phyloP scores from a whole-genome alignment of 2,888 invertebrate genomes.

The Lasioglossum malachurum region DNA sequence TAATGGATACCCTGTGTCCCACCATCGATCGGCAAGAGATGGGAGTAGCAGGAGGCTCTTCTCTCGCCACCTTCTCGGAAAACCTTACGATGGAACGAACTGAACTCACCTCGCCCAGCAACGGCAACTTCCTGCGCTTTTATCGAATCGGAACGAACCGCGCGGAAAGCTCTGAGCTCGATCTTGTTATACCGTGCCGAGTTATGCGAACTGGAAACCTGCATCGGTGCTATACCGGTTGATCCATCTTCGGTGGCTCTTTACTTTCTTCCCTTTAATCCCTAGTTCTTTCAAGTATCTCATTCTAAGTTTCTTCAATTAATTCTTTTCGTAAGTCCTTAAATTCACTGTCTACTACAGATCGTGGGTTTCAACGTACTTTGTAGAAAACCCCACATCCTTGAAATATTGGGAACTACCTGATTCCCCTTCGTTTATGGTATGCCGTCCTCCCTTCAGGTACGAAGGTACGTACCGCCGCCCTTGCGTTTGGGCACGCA shows the following conservation, averaged over 20 bases:
- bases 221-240: conserved; percentile 9
- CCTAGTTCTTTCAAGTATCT: not conserved
- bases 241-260: not conserved
- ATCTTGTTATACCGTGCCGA: conserved; percentile 42
- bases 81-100: conserved; percentile 16
- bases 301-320: not conserved
- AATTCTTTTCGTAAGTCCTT: no score
- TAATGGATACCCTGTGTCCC: conserved; percentile 23
- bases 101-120: not conserved
- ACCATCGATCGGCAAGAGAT: conserved; percentile 55
- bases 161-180: conserved; percentile 42
- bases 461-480: no score
- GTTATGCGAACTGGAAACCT: conserved; percentile 51
- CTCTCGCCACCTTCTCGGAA: conserved; percentile 31
- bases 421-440: no score
- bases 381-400: no score
- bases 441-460: no score
- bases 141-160: conserved; percentile 50
- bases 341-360: no score
- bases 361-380: no score
- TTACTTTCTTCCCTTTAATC: not conserved
- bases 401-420: no score
- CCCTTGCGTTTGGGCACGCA: no score
- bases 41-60: not conserved
- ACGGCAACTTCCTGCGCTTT: conserved; percentile 34